Conservation (phyloP, 1,140 invertebrate genomes). For the Penaeus chinensis region DNA sequence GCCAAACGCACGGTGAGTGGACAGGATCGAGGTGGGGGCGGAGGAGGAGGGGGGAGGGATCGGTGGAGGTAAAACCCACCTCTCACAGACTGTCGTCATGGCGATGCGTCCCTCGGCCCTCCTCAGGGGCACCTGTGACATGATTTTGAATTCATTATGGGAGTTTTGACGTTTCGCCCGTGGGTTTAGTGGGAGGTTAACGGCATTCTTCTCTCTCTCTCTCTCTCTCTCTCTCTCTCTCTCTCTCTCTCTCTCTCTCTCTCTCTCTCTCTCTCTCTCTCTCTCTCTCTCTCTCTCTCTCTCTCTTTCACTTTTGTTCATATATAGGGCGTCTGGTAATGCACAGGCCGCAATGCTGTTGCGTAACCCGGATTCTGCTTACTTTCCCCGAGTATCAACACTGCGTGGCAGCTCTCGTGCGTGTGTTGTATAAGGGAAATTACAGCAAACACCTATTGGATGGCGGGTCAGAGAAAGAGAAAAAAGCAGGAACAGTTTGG, state of each 20-base stretch:
- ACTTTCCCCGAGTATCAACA: too few relatives aligned
- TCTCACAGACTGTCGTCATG: constrained; percentile 45
- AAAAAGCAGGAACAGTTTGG: constrained; percentile 3
- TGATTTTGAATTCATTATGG: too few relatives aligned
- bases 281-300: neutral
- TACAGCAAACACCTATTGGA: too few relatives aligned
- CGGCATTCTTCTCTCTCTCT: too few relatives aligned
- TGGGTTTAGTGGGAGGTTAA: too few relatives aligned
- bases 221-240: too few relatives aligned
- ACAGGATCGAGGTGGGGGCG: neutral
- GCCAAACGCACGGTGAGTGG: constrained; percentile 45
- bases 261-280: neutral
- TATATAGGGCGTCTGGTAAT: neutral
- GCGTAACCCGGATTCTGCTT: too few relatives aligned
- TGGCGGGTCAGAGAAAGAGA: constrained; percentile 5
- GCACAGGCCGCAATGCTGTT: too few relatives aligned
- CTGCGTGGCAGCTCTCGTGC: too few relatives aligned
- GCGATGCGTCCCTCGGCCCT: constrained; percentile 14
- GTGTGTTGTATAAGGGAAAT: too few relatives aligned
- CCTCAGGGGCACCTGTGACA: neutral
- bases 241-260: too few relatives aligned
- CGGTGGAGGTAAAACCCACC: constrained; percentile 52
- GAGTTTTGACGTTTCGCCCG: too few relatives aligned
- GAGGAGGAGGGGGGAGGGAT: neutral
- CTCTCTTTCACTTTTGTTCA: neutral